Conservation (phyloP, 2,888 invertebrate species). For the Stegophylla sp. region DNA sequence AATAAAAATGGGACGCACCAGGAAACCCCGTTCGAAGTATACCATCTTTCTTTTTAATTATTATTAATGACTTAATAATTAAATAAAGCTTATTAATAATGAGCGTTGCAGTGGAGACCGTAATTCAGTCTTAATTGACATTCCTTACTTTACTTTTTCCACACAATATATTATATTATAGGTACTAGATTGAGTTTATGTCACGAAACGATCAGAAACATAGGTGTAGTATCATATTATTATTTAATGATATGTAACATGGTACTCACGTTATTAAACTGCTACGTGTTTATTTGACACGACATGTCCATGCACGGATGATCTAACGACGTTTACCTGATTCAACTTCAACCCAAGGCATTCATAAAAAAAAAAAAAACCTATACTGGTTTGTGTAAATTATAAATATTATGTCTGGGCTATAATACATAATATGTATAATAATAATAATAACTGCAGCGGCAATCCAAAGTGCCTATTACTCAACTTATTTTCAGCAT, state of each 20-base stretch:
- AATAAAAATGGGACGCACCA: too few species aligned
- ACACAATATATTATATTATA: too few species aligned
- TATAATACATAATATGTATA: too few species aligned
- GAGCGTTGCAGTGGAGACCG: too few species aligned
- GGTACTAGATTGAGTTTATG: too few species aligned
- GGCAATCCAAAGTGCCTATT: neutral
- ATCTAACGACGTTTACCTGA: neutral
- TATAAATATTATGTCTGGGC: neutral
- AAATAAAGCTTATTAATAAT: too few species aligned
- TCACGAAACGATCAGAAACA: neutral
- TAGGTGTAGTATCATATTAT: neutral
- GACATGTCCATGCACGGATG: neutral
- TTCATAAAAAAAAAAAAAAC: neutral
- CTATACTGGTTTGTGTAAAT: neutral
- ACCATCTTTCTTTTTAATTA: too few species aligned
- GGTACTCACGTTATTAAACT: neutral
- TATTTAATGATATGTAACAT: neutral
- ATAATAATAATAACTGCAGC: too few species aligned
- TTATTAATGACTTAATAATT: too few species aligned
- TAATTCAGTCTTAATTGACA: too few species aligned
- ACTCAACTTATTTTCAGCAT: neutral
- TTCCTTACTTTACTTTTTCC: too few species aligned
- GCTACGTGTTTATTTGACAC: neutral
- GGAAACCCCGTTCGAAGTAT: too few species aligned
- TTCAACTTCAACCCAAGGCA: neutral